A percentile compares a stretch with the other conserved stretches of the same genome.
These are phyloP conservation scores for Actinostola sp. DNA, from an alignment of 92 coral and sea anemone species.

Conservation along the genomic window DNA sequence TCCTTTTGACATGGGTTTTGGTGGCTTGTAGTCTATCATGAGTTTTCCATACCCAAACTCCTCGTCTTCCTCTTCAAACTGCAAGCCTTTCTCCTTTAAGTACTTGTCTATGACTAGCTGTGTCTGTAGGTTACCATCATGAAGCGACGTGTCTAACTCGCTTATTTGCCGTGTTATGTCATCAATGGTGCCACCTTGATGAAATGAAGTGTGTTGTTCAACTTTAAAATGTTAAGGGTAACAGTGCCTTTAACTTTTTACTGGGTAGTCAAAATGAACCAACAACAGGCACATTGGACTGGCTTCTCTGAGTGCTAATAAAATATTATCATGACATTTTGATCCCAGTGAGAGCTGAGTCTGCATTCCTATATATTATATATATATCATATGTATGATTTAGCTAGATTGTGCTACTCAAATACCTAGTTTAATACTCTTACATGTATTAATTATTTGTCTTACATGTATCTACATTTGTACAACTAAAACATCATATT, in stretches of 20 bases:
- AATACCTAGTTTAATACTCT: too few relatives aligned
- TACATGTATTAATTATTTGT: too few relatives aligned
- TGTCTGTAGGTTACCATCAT: conserved; percentile 61
- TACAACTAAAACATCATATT: too few relatives aligned
- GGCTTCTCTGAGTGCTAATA: too few relatives aligned
- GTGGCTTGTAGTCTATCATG: conserved; percentile 83
- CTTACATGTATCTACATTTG: too few relatives aligned
- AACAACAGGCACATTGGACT: too few relatives aligned
- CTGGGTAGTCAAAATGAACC: too few relatives aligned
- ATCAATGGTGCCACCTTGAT: conserved; percentile 82
- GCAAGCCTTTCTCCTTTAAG: conserved; percentile 67
- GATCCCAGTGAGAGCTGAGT: too few relatives aligned
- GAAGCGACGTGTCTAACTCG: conserved; percentile 63
- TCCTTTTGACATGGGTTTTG: conserved; percentile 59
- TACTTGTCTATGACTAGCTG: conserved; percentile 93
- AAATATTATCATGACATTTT: too few relatives aligned
- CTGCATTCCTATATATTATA: too few relatives aligned
- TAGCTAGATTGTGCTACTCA: too few relatives aligned
- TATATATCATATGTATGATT: too few relatives aligned
- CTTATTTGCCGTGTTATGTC: conserved; percentile 86
- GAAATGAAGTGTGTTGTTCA: conserved; percentile 59
- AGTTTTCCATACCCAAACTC: conserved; percentile 94
- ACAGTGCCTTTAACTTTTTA: not conserved
- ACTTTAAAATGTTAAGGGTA: conserved; percentile 31
- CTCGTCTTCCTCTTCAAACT: conserved; percentile 75